phyloP scores from a whole-genome alignment of 1,140 invertebrate genomes.

The Aphelenchoides fujianensis region DNA sequence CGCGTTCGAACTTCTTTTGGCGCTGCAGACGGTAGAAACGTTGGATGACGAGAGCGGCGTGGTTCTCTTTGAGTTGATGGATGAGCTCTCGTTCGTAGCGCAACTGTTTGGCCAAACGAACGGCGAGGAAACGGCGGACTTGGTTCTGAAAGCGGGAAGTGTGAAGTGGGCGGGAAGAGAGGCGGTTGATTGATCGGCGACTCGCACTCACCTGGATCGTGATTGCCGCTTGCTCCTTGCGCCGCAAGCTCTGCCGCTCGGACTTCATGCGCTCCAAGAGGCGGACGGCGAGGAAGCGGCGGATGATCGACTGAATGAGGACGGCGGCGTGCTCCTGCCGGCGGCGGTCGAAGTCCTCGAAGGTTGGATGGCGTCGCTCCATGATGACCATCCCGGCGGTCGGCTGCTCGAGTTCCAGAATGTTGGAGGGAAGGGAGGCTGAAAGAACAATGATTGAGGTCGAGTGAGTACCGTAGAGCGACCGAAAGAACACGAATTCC shows the following conservation, averaged over 20 bases:
- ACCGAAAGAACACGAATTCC: neutral
- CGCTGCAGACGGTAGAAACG: constrained; percentile 4
- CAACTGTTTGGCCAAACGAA: neutral
- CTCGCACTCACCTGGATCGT: neutral
- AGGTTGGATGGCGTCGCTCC: neutral
- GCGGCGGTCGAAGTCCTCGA: neutral
- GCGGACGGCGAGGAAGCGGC: neutral
- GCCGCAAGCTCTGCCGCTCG: neutral
- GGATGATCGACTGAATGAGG: neutral
- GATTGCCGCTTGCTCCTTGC: neutral
- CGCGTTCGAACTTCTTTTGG: neutral
- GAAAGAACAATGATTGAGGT: neutral
- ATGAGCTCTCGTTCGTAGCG: neutral
- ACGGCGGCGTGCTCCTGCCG: neutral
- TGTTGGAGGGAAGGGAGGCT: too few relatives aligned
- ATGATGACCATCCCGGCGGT: neutral
- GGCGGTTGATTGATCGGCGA: neutral
- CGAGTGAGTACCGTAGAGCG: neutral
- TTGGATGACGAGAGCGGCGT: constrained; percentile 1
- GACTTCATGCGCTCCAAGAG: neutral
- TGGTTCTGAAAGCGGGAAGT: neutral
- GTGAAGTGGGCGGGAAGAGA: too few relatives aligned
- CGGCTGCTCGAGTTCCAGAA: neutral
- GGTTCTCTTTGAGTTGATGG: neutral
- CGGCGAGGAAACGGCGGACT: neutral